Conservation (phyloP, 2,888 invertebrate species). For the Vandiemenella viatica region DNA sequence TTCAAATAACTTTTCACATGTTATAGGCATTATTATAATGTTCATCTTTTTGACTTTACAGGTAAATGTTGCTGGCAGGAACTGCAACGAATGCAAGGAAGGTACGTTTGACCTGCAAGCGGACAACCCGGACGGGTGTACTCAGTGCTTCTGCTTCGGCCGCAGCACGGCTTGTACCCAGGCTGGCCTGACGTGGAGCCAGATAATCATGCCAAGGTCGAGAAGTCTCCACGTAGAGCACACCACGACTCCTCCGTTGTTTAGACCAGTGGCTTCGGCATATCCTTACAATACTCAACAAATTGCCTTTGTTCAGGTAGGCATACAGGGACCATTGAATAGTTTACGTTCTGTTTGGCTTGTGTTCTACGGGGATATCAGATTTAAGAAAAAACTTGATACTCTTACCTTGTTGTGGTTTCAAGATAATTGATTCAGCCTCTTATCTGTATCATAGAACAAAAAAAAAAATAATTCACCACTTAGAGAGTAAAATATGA, state of each 20-base stretch:
- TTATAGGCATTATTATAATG: no score
- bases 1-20: no score
- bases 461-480: no score
- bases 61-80: conserved; percentile 68
- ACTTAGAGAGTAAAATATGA: no score
- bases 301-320: conserved; percentile 27
- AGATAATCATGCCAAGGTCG: conserved; percentile 42
- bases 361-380: no score
- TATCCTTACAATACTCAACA: conserved; percentile 26
- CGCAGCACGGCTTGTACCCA: conserved; percentile 66
- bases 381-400: no score
- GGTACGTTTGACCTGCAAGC: conserved; percentile 74
- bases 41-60: no score
- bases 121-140: conserved; percentile 74
- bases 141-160: conserved; percentile 92
- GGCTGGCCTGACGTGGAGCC: conserved; percentile 68
- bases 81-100: conserved; percentile 68
- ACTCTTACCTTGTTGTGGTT: no score
- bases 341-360: no score
- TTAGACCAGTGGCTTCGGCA: conserved; percentile 18
- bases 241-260: conserved; percentile 18
- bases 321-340: conserved; percentile 1
- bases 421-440: no score
- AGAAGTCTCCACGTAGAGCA: conserved; percentile 23
- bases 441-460: no score